A percentile compares a stretch with the other conserved stretches of the same genome.
phyloP scores from a whole-genome alignment of 2,888 invertebrate genomes.

The Tachystola acroxantha region DNA sequence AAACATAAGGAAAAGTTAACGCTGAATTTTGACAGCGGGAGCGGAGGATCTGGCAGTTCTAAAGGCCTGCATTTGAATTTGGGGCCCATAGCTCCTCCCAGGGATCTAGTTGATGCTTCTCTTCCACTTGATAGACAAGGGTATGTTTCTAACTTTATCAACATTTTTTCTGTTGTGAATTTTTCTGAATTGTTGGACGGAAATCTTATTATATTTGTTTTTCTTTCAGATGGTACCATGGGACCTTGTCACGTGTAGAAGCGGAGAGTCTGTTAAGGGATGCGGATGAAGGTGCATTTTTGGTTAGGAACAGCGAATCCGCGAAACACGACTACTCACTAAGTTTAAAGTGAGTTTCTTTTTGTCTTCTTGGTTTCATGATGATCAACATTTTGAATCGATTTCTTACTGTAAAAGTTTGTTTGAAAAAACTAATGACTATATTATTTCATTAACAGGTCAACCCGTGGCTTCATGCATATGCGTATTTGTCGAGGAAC shows the following conservation, averaged over 20 bases:
- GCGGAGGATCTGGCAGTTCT: constrained; percentile 61
- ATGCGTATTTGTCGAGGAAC: constrained; percentile 93
- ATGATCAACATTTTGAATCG: not conserved
- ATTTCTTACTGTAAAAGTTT: not conserved
- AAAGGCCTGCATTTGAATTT: constrained; percentile 85
- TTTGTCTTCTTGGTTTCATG: not conserved
- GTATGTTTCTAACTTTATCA: constrained; percentile 71
- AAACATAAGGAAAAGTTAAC: constrained; percentile 85
- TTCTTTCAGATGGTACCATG: constrained; percentile 92
- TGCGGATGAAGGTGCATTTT: constrained; percentile 93
- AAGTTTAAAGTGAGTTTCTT: constrained; percentile 90
- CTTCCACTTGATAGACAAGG: constrained; percentile 93
- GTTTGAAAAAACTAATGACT: constrained; percentile 4
- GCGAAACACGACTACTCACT: constrained; percentile 95
- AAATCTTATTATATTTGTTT: not conserved
- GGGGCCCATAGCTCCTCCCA: constrained; percentile 80
- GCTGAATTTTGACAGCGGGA: constrained; percentile 82
- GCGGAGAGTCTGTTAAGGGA: constrained; percentile 92
- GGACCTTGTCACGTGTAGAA: constrained; percentile 92
- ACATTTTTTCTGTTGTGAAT: not conserved
- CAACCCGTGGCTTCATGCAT: constrained; percentile 97
- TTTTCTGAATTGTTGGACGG: not conserved
- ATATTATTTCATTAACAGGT: constrained; percentile 77
- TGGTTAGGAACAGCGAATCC: constrained; percentile 96
- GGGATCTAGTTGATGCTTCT: constrained; percentile 87